Base-by-base conservation (phyloP, 1,140 invertebrate genomes). In the Venustaconcha ellipsiformis region DNA sequence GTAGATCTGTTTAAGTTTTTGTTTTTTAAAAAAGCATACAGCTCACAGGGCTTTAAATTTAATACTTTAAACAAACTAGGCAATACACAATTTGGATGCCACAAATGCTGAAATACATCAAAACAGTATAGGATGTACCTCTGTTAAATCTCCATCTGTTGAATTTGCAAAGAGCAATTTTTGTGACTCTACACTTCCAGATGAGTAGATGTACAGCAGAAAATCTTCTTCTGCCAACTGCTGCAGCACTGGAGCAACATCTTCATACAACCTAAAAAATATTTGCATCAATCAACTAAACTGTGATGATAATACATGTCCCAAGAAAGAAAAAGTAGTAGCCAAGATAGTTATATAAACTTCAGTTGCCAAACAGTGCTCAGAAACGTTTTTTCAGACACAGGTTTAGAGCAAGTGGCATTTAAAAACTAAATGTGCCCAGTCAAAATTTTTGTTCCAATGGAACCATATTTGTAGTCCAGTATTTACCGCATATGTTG, bases 181-280 rank as follows among this genome's bases (percentile, higher is more conserved):
- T 89, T 99, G 97, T 57, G 96, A 95, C 84, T 95, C 93, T 0
- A 96, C 93, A 81, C 95, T 97, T 64, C 97, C 97, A 69, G 96
- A 97, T 1, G 96, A 98, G 85, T 96, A 99, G 67, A 98, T 93
- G 83, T 94, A 96, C 57, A 98, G 90, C 80, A 93, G 92, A 72
- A 94, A 93, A 65, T 91, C 84, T 66, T 91, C 84, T 0, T 91
- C 85, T 18, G 88, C 89, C 94, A 96, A 95, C 73, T 92, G 88
- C 84, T 94, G 91, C 59, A 99, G 90, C 17, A 94, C 93, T 71
- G 91, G 90, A 4, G 92, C 90, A 1, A 97, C 96, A 90, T 99
- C 97, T 30, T 94, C 93, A 87, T 94, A 98, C 65, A 98, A 92
- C 88, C 96, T 97, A 75, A 91, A 80, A 14, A 74, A 20, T 57